Percentiles rank a stretch among this genome's conserved stretches.
phyloP scores from a whole-genome alignment of 2,797 vertebrate species.

The Sebastes elongatus region DNA sequence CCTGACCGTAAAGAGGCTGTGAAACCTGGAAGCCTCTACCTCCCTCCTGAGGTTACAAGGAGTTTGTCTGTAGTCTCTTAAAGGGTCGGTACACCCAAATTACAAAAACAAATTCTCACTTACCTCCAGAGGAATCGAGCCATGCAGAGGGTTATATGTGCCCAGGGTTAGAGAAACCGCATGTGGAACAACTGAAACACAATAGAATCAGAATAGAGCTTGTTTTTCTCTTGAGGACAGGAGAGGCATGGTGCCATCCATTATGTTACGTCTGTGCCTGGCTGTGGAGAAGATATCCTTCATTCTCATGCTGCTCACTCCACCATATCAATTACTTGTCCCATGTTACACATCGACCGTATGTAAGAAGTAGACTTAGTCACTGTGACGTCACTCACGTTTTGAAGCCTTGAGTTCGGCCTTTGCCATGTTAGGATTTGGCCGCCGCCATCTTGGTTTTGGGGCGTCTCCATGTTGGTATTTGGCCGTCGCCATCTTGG shows the following conservation, averaged over 20 bases:
- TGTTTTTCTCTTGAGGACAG: neutral
- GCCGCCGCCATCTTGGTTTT: too few species aligned
- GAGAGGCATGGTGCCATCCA: neutral
- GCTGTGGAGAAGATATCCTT: neutral
- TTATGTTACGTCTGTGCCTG: neutral
- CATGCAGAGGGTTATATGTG: neutral
- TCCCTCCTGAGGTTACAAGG: conserved; percentile 46
- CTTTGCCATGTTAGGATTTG: too few species aligned
- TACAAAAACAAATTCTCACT: neutral
- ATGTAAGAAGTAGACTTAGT: too few species aligned
- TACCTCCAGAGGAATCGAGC: neutral
- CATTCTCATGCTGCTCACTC: neutral
- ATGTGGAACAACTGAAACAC: neutral
- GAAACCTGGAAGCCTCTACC: conserved; percentile 55
- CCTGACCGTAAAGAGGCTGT: conserved; percentile 49
- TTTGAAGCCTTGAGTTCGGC: too few species aligned
- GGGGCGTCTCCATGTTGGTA: too few species aligned
- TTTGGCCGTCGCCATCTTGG: too few species aligned
- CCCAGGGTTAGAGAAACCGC: neutral
- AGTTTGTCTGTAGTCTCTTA: conserved; percentile 18
- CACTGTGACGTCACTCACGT: too few species aligned
- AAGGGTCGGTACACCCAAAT: conserved; percentile 4
- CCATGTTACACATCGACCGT: neutral
- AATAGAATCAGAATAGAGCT: neutral
- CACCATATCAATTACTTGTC: neutral